A percentile compares a stretch with the other conserved stretches of the same genome.
These are phyloP conservation scores for Oscheius sp. DNA, from an alignment of 1,140 invertebrate species.

Conservation along the genomic window DNA sequence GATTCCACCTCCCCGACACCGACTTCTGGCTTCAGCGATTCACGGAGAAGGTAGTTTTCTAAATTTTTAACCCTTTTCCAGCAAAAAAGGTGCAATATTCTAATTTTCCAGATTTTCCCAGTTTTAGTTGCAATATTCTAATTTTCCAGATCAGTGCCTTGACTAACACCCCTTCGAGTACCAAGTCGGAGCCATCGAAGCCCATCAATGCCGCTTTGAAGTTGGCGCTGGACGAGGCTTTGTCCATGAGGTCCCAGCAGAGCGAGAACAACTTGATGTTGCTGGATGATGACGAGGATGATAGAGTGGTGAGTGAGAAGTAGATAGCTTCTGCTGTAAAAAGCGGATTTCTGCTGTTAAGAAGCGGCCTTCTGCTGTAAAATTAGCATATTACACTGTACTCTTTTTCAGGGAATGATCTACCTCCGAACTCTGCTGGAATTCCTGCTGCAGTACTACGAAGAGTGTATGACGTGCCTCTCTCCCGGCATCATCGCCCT, in stretches of 20 bases:
- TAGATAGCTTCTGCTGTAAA: neutral
- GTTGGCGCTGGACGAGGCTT: neutral
- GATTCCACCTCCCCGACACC: neutral
- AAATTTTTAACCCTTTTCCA: neutral
- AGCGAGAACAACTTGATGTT: neutral
- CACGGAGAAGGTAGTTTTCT: conserved; percentile 4
- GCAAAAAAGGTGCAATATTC: neutral
- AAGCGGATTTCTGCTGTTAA: too few relatives aligned
- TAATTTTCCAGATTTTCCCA: too few relatives aligned
- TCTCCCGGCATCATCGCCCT: neutral
- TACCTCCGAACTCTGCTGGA: neutral
- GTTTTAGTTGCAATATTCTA: neutral
- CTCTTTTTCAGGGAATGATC: conserved; percentile 2
- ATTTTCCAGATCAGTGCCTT: neutral
- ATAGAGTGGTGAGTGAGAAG: too few relatives aligned
- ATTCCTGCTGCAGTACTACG: conserved; percentile 8
- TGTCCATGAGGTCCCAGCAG: neutral
- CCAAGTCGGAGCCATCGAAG: neutral
- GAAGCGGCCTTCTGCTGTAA: too few relatives aligned
- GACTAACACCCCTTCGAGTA: neutral
- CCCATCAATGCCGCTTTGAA: neutral
- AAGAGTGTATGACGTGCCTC: conserved; percentile 1
- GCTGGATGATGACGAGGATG: conserved; percentile 5
- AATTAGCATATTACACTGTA: too few relatives aligned
- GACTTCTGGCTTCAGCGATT: neutral